These are phyloP conservation scores for Mionectes olivaceus DNA, from an alignment of 2,797 vertebrate genomes.

Conservation along the genomic window DNA sequence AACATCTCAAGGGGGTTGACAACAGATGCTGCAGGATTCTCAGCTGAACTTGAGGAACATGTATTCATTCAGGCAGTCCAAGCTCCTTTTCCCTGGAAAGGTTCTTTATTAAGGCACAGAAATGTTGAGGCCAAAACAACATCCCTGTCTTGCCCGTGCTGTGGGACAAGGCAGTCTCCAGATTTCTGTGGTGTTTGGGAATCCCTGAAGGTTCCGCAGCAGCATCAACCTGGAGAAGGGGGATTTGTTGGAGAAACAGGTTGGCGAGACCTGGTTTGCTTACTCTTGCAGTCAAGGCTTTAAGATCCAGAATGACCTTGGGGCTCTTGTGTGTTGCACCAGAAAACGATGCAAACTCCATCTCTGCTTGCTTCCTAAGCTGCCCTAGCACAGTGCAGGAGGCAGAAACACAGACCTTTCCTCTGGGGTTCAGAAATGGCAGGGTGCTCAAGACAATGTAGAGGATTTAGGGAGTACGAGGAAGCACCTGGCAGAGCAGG, in stretches of 20 bases:
- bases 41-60: neutral
- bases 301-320: neutral
- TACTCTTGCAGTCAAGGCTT: neutral
- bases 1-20: neutral
- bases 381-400: neutral
- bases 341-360: neutral
- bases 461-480: neutral
- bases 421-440: neutral
- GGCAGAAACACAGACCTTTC: neutral
- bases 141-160: neutral
- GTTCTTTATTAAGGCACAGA: neutral
- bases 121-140: neutral
- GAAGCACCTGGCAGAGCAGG: neutral
- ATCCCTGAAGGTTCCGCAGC: neutral
- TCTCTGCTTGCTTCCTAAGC: neutral
- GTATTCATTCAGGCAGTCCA: neutral
- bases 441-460: neutral
- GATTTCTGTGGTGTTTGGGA: neutral
- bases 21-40: constrained; percentile 15
- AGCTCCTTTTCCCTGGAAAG: neutral
- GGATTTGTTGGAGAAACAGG: neutral
- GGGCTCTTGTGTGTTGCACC: neutral
- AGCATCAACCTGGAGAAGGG: neutral
- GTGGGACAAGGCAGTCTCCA: neutral
- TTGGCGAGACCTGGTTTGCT: neutral